These are phyloP conservation scores for Sander vitreus DNA, from an alignment of 2,113 vertebrate species.

Conservation along the genomic window DNA sequence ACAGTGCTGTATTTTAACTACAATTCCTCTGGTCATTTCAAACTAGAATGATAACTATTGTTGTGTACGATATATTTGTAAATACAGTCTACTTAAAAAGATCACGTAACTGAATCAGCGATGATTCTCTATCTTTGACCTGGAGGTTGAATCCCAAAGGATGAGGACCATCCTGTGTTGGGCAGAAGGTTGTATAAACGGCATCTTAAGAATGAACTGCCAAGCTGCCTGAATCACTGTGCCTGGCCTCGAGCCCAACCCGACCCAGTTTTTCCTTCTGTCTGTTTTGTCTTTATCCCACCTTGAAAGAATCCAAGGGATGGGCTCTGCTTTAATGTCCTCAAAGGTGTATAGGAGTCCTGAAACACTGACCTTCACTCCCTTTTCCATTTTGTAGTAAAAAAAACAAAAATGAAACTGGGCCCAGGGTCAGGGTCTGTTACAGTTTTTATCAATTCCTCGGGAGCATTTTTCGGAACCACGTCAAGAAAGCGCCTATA, in stretches of 20 bases:
- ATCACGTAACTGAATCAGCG: conserved; percentile 52
- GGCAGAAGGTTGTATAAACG: conserved; percentile 45
- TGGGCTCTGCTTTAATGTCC: conserved; percentile 62
- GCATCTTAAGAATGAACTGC: conserved; percentile 70
- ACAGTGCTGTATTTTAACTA: conserved; percentile 84
- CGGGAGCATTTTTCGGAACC: conserved; percentile 20
- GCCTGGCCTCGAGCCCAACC: conserved; percentile 77
- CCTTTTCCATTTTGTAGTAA: conserved; percentile 63
- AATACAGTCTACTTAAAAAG: conserved; percentile 72
- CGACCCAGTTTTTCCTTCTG: conserved; percentile 36
- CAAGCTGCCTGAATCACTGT: conserved; percentile 83
- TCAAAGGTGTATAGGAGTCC: conserved; percentile 27
- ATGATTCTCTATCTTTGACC: conserved; percentile 63
- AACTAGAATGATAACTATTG: conserved; percentile 68
- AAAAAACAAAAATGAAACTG: conserved; percentile 39
- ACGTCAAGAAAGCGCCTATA: conserved; percentile 36
- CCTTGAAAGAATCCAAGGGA: conserved; percentile 50
- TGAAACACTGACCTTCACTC: conserved; percentile 43
- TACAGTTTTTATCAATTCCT: conserved; percentile 43
- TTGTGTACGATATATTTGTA: conserved; percentile 78
- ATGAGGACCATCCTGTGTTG: conserved; percentile 60
- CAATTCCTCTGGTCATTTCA: conserved; percentile 71
- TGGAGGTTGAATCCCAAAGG: conserved; percentile 72
- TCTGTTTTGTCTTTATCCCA: conserved; percentile 33
- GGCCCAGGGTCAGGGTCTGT: conserved; percentile 41